A percentile compares a stretch with the other conserved stretches of the same genome.
phyloP scores from a whole-genome alignment of 1,140 invertebrate genomes.

The Drosophila nigromelanica region DNA sequence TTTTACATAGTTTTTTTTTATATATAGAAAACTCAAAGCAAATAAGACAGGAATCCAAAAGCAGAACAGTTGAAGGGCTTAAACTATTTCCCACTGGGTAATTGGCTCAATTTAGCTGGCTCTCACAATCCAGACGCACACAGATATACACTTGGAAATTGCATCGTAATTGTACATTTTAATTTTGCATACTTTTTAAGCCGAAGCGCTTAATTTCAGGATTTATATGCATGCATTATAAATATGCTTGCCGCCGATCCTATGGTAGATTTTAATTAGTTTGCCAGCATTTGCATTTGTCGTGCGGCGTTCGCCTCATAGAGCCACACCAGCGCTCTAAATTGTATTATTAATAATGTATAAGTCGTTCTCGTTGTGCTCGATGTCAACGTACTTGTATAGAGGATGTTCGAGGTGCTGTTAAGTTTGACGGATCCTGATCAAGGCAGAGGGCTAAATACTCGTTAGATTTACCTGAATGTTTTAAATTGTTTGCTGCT shows the following conservation, averaged over 20 bases:
- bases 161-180: slow-evolving; percentile 67
- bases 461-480: not conserved
- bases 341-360: slow-evolving; percentile 56
- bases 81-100: slow-evolving; percentile 10
- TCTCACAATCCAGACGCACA: not conserved
- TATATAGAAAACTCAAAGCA: no score
- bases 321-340: slow-evolving; percentile 23
- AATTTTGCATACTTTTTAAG: slow-evolving; percentile 69
- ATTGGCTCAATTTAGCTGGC: not conserved
- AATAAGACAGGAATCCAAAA: not conserved
- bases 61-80: not conserved
- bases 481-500: not conserved
- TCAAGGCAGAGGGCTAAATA: not conserved
- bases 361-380: slow-evolving; percentile 3
- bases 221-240: slow-evolving; percentile 76
- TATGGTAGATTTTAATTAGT: slow-evolving; percentile 56
- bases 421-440: not conserved
- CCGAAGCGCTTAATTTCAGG: slow-evolving; percentile 59
- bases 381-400: not conserved
- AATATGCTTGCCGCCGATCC: slow-evolving; percentile 46
- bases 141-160: slow-evolving; percentile 23
- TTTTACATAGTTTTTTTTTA: no score
- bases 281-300: slow-evolving; percentile 57
- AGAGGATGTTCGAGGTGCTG: not conserved
- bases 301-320: slow-evolving; percentile 4